Evolutionary conservation across 2,797 vertebrate genomes (phyloP), one percentile per base, ranked within the genome.

Genomic region (Sebastes kiyomatsui): DNA sequence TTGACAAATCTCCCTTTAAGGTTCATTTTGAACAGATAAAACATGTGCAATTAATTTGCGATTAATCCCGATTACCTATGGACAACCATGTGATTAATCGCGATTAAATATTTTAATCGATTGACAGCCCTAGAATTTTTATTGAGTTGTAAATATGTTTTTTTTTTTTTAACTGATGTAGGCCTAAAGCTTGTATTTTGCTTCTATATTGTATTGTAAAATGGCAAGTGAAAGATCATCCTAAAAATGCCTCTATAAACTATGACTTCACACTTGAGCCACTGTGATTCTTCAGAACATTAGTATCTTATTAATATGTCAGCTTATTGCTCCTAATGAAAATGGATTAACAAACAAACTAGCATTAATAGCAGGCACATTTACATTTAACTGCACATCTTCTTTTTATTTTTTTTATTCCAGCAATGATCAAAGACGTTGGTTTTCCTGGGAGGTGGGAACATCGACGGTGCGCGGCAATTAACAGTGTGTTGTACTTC

Each of bases 351-450:
- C 58, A 67, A 83, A 87, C 88, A 92, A 92, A 92, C 77, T 59
- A 69, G 65, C 69, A 85, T 87, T 81, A 89, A 90, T 84, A 88
- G 72, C 67, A 88, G 64, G 85, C 79, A 42, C 73, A 67, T 90
- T 91, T 89, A 87, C 30, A 86, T 90, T 81, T 85, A 86, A 91
- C 70, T 72, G 80, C 52, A 67, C 54, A 64, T 72, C 72, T 81
- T 82, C 32, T 72, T 81, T 77, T 59, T 49, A 74, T 82, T 35
- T 72, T 81, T 75, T 59, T 49, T 75, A 60, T 83, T 89, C 69
- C 61, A 58, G 56, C 75, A 76, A 68, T 75, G 90, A 94, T 94
- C 92, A 94, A 95, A 95, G 87, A 90, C 81, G 72, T 88, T 87
- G 1, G 60, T 80, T 92, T 88, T 88, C 88, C 75, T 35, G 79